phyloP scores from a whole-genome alignment of 2,797 vertebrate genomes.

The Muscicapa comitata region DNA sequence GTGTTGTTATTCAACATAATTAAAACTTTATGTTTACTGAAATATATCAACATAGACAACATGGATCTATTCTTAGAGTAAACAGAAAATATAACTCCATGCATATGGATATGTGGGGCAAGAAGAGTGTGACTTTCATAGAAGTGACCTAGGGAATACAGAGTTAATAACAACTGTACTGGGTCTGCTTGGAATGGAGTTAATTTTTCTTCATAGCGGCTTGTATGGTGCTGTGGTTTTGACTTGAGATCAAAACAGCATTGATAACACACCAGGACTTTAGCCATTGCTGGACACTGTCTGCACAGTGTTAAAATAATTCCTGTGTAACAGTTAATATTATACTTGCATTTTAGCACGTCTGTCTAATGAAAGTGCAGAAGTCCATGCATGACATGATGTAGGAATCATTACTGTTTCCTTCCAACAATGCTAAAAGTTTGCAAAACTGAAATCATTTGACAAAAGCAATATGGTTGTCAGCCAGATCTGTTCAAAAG shows the following conservation, averaged over 20 bases:
- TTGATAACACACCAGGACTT: neutral
- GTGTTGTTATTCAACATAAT: neutral
- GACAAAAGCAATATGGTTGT: neutral
- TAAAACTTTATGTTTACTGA: neutral
- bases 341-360: neutral
- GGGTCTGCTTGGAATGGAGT: neutral
- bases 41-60: neutral
- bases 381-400: neutral
- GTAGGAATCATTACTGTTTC: neutral
- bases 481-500: neutral
- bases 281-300: neutral
- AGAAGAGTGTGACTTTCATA: neutral
- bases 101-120: neutral
- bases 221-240: neutral
- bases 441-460: neutral
- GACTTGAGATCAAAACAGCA: neutral
- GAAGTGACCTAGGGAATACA: neutral
- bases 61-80: neutral
- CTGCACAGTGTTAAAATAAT: neutral
- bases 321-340: neutral
- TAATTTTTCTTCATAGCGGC: neutral
- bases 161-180: neutral
- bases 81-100: neutral
- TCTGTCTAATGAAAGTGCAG: neutral
- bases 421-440: neutral